Base-by-base conservation (phyloP, 2,113 vertebrate species). In the Antechinus flavipes region DNA sequence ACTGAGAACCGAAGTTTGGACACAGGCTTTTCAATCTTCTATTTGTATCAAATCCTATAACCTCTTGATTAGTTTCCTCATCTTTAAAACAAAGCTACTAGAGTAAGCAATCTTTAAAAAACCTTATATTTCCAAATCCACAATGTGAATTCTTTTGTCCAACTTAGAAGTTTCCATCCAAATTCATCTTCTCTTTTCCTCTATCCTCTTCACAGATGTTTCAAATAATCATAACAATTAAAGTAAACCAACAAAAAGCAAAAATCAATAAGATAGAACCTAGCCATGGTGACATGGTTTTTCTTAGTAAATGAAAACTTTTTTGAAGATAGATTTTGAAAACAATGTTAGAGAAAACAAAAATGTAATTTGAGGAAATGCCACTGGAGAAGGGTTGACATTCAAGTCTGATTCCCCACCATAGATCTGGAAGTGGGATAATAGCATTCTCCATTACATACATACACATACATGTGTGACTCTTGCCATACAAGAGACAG, bases 131-230 rank as follows among this genome's bases (percentile, higher is more conserved):
- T 42, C n/a, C 22, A 84, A 84, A 23, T 84, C 68, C 6, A 84
- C 42, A 6, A 84, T 84, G 68, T 5, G 7, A 84, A 84, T 84
- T 42, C n/a, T 42, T 84, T 23, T 11, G 0, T 84, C 35, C 68
- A 84, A 19, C 42, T 92, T 84, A 93, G 54, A 8, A 96, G 50
- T 95, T 25, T 58, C 89, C 93, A 97, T 84, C 27, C 90, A 95
- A 97, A 97, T 93, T 56, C 52, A 96, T 54, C 94, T 96, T 96
- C 93, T 95, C 56, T 91, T 95, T 58, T 54, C 58, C 94, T 93
- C 91, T 92, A 54, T 90, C 46, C 93, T 95, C 91, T 58, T 97
- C 93, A 96, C 42, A 58, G 54, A 56, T 55, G 92, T 95, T 93
- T 76, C 93, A 95, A 97, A 91, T 50, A 92, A 91, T 84, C 94